Evolutionary conservation across 2,888 invertebrate species (phyloP).

Genomic region (Andrena camellia): DNA sequence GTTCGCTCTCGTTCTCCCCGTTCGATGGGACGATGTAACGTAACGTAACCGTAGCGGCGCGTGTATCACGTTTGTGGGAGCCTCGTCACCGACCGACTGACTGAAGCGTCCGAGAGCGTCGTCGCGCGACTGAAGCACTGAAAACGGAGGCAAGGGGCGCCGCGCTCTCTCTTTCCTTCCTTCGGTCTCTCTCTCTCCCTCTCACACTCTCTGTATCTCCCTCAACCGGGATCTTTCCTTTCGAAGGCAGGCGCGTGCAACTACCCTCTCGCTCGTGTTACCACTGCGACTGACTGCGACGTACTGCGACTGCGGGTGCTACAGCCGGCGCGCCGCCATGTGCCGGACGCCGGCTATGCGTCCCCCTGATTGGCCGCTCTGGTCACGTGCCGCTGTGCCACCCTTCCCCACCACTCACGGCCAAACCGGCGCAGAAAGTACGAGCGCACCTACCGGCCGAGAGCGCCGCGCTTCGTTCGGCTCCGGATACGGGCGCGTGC

Average conservation of each 20-base stretch:
- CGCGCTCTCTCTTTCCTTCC: conserved; percentile 67
- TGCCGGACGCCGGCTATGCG: conserved; percentile 82
- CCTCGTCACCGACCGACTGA: conserved; percentile 73
- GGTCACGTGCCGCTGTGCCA: conserved; percentile 78
- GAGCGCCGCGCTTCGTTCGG: conserved; percentile 64
- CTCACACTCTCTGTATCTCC: conserved; percentile 57
- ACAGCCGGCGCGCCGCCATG: conserved; percentile 81
- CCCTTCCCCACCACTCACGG: conserved; percentile 64
- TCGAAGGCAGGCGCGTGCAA: conserved; percentile 86
- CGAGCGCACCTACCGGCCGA: conserved; percentile 76
- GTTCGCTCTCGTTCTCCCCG: conserved; percentile 46
- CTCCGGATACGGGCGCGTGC: conserved; percentile 58
- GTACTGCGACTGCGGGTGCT: conserved; percentile 80
- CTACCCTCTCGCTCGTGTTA: conserved; percentile 83
- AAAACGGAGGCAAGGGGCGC: conserved; percentile 70
- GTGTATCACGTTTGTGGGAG: conserved; percentile 68
- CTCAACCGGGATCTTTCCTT: conserved; percentile 71
- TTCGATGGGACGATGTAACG: conserved; percentile 59
- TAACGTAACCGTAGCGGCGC: conserved; percentile 62
- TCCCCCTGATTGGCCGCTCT: conserved; percentile 73
- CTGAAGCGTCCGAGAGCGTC: conserved; percentile 71
- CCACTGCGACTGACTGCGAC: conserved; percentile 83
- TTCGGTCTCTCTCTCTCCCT: conserved; percentile 45
- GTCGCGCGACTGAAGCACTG: conserved; percentile 83
- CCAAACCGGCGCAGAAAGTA: conserved; percentile 59